Percentiles rank a stretch among this genome's conserved stretches.
Evolutionary conservation across 2,888 invertebrate genomes (phyloP).

Genomic region (Drosophila rubida): DNA sequence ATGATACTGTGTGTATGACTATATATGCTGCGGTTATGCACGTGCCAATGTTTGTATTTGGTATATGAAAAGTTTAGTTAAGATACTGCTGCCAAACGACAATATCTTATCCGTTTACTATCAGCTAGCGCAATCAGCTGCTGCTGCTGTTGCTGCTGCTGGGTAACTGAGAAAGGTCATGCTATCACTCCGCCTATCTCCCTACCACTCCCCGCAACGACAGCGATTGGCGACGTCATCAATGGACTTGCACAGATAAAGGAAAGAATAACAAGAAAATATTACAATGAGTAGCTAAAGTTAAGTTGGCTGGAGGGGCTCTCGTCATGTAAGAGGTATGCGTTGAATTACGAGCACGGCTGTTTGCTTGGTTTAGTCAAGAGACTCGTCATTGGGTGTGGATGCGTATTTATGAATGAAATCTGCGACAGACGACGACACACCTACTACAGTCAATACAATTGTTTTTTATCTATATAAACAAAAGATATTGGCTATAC

Average conservation of each 20-base stretch:
- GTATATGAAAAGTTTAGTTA: conserved; percentile 73
- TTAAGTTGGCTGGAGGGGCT: conserved; percentile 1
- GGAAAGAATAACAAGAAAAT: conserved; percentile 26
- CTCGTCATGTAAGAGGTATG: conserved; percentile 43
- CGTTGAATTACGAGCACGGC: conserved; percentile 9
- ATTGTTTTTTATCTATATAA: conserved; percentile 71
- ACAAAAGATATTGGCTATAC: conserved; percentile 70
- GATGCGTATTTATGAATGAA: conserved; percentile 68
- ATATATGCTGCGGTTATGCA: conserved; percentile 53
- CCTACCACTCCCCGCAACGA: neutral
- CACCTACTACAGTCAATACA: conserved; percentile 51
- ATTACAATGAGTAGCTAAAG: conserved; percentile 40
- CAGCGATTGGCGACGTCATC: conserved; percentile 61
- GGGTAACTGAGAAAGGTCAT: conserved; percentile 55
- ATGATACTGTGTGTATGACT: conserved; percentile 33
- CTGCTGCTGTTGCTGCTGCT: conserved; percentile 39
- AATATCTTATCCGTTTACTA: conserved; percentile 79
- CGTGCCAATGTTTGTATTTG: conserved; percentile 65
- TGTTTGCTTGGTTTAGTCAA: conserved; percentile 60
- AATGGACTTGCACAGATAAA: conserved; percentile 58
- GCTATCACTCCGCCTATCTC: conserved; percentile 9
- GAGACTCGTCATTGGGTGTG: conserved; percentile 42
- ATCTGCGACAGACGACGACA: conserved; percentile 54
- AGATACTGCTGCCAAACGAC: conserved; percentile 73
- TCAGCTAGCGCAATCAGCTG: conserved; percentile 74